Evolutionary conservation across 2,888 invertebrate genomes (phyloP), one percentile per base, ranked within the genome.

Genomic region (Hirtodrosophila confusa): DNA sequence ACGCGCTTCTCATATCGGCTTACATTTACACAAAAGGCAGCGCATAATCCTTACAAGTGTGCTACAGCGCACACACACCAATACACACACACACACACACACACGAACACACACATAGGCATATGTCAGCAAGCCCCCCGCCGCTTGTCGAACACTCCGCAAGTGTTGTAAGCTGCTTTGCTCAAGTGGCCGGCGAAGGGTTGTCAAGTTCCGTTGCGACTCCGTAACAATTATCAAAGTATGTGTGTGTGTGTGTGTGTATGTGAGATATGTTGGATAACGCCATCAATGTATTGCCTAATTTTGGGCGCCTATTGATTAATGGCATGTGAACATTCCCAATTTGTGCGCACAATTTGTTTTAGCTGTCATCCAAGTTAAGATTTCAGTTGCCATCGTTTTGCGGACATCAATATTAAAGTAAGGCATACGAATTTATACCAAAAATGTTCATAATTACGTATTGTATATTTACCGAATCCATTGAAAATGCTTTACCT

Each of bases 161-260:
- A 83, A 88, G 85, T 88, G 79, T 69, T 88, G 77, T 86, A 88
- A 88, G 87, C 88, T 57, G 82, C 82, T 88, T 82, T 84, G 69
- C 60, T 86, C 80, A 85, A 85, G 84, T 88, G 88, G 41, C 49
- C 36, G 29, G 31, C 55, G 62, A 70, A 75, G 77, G 72, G 86
- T 75, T 79, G 68, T 36, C 27, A 56, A 53, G 45, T 27, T 58
- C 11, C 33, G 33, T 56, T 60, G 6, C 29, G 39, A 31, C 33
- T 23, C 37, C 51, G 45, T 45, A 35, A 31, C 60, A 65, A 51
- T 60, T 56, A 57, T 27, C 4, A 3, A 31, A 33, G 31, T 41
- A 8, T 64, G 43, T 66, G 64, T 41, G 49, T 48, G 45, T 12
- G 58, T 44, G 63, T 40, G 73, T 75, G 64, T 78, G 76, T 64